Evolutionary conservation across 2,797 vertebrate genomes (phyloP).

Genomic region (Sebastes hopkinsi): DNA sequence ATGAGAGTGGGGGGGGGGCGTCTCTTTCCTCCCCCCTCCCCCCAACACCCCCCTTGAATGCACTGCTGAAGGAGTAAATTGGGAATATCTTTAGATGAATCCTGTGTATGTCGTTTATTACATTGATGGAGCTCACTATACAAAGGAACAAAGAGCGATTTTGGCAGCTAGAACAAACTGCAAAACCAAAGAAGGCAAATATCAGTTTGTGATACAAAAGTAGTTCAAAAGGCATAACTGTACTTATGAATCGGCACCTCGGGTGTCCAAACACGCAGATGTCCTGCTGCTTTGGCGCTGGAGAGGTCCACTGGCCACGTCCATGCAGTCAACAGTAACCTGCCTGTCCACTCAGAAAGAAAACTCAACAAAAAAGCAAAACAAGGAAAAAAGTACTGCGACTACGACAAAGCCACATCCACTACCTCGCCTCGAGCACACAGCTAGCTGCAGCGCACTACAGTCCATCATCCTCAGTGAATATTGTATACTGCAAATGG

Average conservation of each 20-base stretch:
- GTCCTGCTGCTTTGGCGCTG: constrained; percentile 72
- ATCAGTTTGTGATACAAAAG: constrained; percentile 81
- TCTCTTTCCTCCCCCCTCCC: constrained; percentile 40
- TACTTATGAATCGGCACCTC: constrained; percentile 73
- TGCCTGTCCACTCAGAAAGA: constrained; percentile 71
- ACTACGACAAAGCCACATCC: constrained; percentile 83
- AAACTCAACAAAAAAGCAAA: constrained; percentile 71
- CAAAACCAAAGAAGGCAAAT: constrained; percentile 85
- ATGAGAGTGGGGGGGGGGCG: constrained; percentile 45
- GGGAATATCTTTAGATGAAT: constrained; percentile 60
- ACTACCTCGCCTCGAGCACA: constrained; percentile 76
- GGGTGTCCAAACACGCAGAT: constrained; percentile 66
- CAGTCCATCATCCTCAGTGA: constrained; percentile 58
- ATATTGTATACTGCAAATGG: constrained; percentile 70
- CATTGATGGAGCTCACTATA: constrained; percentile 77
- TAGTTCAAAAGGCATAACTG: constrained; percentile 85
- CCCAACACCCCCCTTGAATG: constrained; percentile 43
- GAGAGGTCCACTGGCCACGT: constrained; percentile 66
- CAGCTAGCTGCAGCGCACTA: constrained; percentile 74
- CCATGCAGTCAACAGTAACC: constrained; percentile 77
- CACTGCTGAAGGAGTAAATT: constrained; percentile 54
- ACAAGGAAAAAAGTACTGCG: constrained; percentile 76
- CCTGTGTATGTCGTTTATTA: constrained; percentile 66
- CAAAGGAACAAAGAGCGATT: constrained; percentile 80
- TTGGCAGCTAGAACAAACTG: constrained; percentile 82